Evolutionary conservation across 2,888 invertebrate genomes (phyloP), one percentile per base, ranked within the genome.

Genomic region (Flabesymbios commensalis): DNA sequence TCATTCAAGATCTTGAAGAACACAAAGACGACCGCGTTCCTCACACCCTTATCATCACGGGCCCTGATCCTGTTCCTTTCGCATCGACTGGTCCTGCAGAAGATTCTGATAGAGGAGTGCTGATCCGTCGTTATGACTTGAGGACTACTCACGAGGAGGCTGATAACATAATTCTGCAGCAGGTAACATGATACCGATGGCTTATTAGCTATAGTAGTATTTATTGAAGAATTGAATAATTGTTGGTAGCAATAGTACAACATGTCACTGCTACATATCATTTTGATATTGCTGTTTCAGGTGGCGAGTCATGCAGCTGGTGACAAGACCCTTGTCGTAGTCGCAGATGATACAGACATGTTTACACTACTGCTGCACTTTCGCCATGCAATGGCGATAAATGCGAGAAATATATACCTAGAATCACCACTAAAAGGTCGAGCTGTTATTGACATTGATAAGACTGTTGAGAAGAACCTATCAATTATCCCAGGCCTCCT

Each of bases 41-140:
- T 24, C 48, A 48, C 48, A 48, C 48, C 26, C 22, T 48, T 48
- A 14, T 48, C 22, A 22, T 48, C 22, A 48, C 48, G 22, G 48
- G 2, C 48, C 22, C 48, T 48, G 48, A 48, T 48, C 1, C 48
- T 3, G 28, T 48, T 48, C 48, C 48, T 4, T n/a, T n/a, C 1
- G 48, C 19, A 28, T 26, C 26, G 48, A 22, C 48, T 14, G 48
- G 48, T 24, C 48, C 48, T 48, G 48, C 48, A 24, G 48, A 26
- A 24, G 28, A 48, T 28, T 24, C 24, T 19, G 24, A 48, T 28
- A 48, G 24, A 5, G 22, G 48, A 48, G 48, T 24, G 48, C 48
- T 48, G 48, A 48, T 48, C 48, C 26, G 48, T 26, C 48, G 2
- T 48, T 28, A 48, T 1, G 48, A 48, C 26, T 14, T 48, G 48